phyloP scores from a whole-genome alignment of 2,888 invertebrate species.

The Apotomis capreana region DNA sequence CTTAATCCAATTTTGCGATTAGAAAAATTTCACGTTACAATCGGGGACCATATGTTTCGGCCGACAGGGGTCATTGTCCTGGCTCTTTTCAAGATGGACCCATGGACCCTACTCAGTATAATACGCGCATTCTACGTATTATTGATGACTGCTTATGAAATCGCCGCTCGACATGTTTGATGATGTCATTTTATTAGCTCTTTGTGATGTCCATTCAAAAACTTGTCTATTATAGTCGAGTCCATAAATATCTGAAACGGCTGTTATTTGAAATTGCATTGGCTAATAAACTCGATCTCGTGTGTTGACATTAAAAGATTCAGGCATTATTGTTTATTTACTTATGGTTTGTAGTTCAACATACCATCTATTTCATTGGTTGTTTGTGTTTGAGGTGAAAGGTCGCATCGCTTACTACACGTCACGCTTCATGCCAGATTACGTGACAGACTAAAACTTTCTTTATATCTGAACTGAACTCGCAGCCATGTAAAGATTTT shows the following conservation, averaged over 20 bases:
- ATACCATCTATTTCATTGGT: too few relatives aligned
- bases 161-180: slow-evolving; percentile 60
- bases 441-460: too few relatives aligned
- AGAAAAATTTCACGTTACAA: slow-evolving; percentile 56
- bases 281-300: slow-evolving; percentile 49
- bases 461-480: too few relatives aligned
- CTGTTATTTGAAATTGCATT: slow-evolving; percentile 49
- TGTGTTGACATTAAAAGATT: slow-evolving; percentile 11
- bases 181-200: slow-evolving; percentile 64
- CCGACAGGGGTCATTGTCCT: slow-evolving; percentile 66
- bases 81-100: slow-evolving; percentile 65
- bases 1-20: slow-evolving; percentile 79
- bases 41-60: slow-evolving; percentile 70
- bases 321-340: neutral
- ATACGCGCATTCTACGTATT: slow-evolving; percentile 61
- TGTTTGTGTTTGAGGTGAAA: too few relatives aligned
- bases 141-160: slow-evolving; percentile 75
- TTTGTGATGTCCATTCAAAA: slow-evolving; percentile 61
- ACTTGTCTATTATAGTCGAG: slow-evolving; percentile 53
- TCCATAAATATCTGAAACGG: slow-evolving; percentile 58
- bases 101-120: slow-evolving; percentile 49
- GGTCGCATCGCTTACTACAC: too few relatives aligned
- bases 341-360: neutral
- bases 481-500: too few relatives aligned
- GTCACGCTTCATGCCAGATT: too few relatives aligned